A percentile compares a stretch with the other conserved stretches of the same genome.
Evolutionary conservation across 2,797 vertebrate species (phyloP).

Genomic region (Thamnophis elegans): DNA sequence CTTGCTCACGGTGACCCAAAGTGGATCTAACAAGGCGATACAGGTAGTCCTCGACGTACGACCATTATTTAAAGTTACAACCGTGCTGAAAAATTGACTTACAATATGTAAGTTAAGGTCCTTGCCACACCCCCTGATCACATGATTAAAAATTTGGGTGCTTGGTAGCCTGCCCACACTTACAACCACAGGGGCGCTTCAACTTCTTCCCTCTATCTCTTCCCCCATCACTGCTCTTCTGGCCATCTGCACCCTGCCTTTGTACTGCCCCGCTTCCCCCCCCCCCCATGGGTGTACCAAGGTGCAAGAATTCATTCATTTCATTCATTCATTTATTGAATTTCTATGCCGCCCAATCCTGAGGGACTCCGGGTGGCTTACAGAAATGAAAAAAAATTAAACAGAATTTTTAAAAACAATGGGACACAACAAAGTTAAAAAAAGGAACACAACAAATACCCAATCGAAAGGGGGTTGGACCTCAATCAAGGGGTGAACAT

Average conservation of each 20-base stretch:
- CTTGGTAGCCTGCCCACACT: not conserved
- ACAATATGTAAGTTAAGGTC: not conserved
- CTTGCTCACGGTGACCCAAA: not conserved
- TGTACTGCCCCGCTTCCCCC: not conserved
- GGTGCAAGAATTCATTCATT: too few relatives aligned
- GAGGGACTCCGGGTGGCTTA: too few relatives aligned
- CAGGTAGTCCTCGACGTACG: not conserved
- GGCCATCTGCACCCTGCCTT: not conserved
- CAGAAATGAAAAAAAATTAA: too few relatives aligned
- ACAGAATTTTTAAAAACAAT: too few relatives aligned
- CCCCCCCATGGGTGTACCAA: not conserved
- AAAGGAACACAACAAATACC: too few relatives aligned
- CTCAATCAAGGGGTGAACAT: too few relatives aligned
- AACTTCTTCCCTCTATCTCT: not conserved
- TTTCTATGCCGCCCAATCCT: too few relatives aligned
- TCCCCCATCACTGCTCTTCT: not conserved
- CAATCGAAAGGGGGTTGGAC: too few relatives aligned
- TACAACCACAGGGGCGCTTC: not conserved
- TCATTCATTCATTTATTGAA: too few relatives aligned
- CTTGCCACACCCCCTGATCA: not conserved
- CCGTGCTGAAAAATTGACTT: not conserved
- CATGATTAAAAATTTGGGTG: not conserved
- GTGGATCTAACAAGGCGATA: not conserved
- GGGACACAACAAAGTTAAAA: too few relatives aligned
- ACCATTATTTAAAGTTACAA: not conserved